phyloP scores from a whole-genome alignment of 2,888 invertebrate genomes.

The Megalurothrips usitatus region DNA sequence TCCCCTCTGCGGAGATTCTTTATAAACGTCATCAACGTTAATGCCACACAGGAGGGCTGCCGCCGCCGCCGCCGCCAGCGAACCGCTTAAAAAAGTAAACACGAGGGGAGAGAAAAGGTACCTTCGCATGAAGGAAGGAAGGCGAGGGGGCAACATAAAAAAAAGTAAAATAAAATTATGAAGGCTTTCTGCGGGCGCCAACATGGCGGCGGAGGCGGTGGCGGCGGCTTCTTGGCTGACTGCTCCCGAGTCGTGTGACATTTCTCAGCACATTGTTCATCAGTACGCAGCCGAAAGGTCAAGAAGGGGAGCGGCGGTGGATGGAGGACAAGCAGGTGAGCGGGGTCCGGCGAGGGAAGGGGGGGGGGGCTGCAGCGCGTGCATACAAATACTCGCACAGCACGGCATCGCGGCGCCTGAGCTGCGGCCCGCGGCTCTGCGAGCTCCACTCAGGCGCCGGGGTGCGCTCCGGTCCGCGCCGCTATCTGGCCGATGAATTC shows the following conservation, averaged over 20 bases:
- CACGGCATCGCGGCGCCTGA: no score
- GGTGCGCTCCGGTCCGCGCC: no score
- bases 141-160: background rate
- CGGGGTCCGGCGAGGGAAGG: background rate
- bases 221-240: no score
- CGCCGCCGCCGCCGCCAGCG: background rate
- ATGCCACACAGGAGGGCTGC: background rate
- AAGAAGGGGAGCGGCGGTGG: background rate
- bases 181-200: no score
- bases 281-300: background rate
- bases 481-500: no score
- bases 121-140: background rate
- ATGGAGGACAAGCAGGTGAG: no score
- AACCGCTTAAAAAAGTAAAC: conserved; percentile 6
- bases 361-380: background rate
- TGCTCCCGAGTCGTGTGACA: background rate
- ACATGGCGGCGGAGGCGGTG: no score
- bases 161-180: background rate
- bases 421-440: no score
- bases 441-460: background rate
- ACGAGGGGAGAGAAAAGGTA: background rate
- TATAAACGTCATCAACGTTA: background rate
- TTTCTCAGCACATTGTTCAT: conserved; percentile 19
- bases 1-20: background rate
- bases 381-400: no score